Conservation (phyloP, 2,888 invertebrate species). For the Athalia circularis region DNA sequence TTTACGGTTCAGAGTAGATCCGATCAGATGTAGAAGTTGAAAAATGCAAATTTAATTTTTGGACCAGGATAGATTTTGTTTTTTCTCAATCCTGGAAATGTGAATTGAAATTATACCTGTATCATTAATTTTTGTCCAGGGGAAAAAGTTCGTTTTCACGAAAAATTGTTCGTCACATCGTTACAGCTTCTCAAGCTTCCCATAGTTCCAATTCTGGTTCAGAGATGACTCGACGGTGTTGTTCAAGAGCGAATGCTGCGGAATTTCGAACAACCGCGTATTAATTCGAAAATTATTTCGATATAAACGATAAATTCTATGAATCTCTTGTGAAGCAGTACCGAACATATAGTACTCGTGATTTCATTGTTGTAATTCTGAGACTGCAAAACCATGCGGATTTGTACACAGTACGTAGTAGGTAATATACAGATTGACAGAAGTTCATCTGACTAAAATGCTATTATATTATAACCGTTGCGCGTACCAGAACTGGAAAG, state of each 20-base stretch:
- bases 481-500: constrained; percentile 9
- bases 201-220: constrained; percentile 14
- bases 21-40: too few species aligned
- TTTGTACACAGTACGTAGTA: neutral
- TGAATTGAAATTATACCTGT: too few species aligned
- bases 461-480: neutral
- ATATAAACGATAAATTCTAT: neutral
- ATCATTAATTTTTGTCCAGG: too few species aligned
- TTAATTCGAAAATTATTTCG: neutral
- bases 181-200: too few species aligned
- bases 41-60: too few species aligned
- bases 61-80: too few species aligned
- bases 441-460: constrained; percentile 16
- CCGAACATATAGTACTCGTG: too few species aligned
- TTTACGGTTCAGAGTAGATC: too few species aligned
- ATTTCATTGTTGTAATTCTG: neutral
- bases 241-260: neutral
- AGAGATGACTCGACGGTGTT: constrained; percentile 33
- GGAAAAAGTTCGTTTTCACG: too few species aligned
- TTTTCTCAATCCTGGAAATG: too few species aligned
- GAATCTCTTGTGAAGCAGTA: neutral
- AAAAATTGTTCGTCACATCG: too few species aligned
- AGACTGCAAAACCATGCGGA: neutral
- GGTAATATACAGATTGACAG: neutral
- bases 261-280: neutral